These are phyloP conservation scores for Mactra quadrangularis DNA, from an alignment of 1,140 invertebrate species.

Conservation along the genomic window DNA sequence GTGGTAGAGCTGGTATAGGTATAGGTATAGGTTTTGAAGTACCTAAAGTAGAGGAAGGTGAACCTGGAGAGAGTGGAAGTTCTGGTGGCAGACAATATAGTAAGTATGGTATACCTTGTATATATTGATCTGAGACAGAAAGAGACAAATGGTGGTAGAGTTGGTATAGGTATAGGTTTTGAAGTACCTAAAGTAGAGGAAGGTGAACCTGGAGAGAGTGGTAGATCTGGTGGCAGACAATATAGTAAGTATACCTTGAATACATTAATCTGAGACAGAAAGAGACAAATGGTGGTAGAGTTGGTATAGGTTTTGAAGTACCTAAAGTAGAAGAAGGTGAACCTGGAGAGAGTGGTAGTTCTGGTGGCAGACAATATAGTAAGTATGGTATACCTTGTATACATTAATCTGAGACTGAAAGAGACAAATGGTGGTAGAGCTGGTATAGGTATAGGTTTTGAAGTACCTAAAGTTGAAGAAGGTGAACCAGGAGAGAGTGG, in stretches of 20 bases:
- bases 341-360: constrained; percentile 37
- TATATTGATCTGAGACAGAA: too few relatives aligned
- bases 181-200: constrained; percentile 11
- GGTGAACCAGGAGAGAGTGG: constrained; percentile 46
- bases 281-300: too few relatives aligned
- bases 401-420: too few relatives aligned
- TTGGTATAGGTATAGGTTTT: not conserved
- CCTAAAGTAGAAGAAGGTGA: constrained; percentile 23
- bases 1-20: too few relatives aligned
- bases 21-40: not conserved
- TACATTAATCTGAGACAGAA: not conserved
- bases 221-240: constrained; percentile 35
- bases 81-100: constrained; percentile 35
- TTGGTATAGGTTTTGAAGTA: not conserved
- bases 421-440: too few relatives aligned
- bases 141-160: not conserved
- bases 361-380: constrained; percentile 35
- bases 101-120: too few relatives aligned
- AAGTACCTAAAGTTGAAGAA: constrained; percentile 12
- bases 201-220: constrained; percentile 33
- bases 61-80: constrained; percentile 39
- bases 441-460: too few relatives aligned
- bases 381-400: not conserved
- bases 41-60: constrained; percentile 23
- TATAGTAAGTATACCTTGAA: constrained; percentile 38